Percentiles rank a stretch among this genome's conserved stretches.
phyloP scores from a whole-genome alignment of 2,113 vertebrate species.

The Zingel zingel region DNA sequence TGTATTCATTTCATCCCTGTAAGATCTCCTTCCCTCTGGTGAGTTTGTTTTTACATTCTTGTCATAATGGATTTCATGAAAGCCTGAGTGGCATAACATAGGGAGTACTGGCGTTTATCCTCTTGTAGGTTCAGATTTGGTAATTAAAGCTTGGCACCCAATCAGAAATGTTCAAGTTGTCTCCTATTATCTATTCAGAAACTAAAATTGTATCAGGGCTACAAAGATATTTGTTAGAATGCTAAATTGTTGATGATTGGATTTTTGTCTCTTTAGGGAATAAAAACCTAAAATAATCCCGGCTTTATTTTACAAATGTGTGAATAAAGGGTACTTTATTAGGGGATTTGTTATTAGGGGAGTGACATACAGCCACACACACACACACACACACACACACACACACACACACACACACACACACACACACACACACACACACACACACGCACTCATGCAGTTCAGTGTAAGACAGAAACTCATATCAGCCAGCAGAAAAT shows the following conservation, averaged over 20 bases:
- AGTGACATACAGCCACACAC: neutral
- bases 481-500: constrained; percentile 11
- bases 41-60: too few species aligned
- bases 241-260: neutral
- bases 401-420: too few species aligned
- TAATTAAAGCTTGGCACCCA: too few species aligned
- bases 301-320: neutral
- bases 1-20: too few species aligned
- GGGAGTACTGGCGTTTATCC: too few species aligned
- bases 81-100: too few species aligned
- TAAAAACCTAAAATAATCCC: neutral
- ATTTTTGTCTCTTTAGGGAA: neutral
- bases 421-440: constrained; percentile 19
- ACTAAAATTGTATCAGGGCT: neutral
- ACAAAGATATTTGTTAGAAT: neutral
- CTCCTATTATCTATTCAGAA: neutral
- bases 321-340: neutral
- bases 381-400: too few species aligned
- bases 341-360: neutral
- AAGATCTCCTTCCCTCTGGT: too few species aligned
- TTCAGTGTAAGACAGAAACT: constrained; percentile 3
- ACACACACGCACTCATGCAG: neutral
- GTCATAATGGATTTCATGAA: too few species aligned
- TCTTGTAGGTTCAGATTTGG: too few species aligned
- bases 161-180: neutral